Conservation (phyloP, 2,888 invertebrate genomes). For the Acleris cristana region DNA sequence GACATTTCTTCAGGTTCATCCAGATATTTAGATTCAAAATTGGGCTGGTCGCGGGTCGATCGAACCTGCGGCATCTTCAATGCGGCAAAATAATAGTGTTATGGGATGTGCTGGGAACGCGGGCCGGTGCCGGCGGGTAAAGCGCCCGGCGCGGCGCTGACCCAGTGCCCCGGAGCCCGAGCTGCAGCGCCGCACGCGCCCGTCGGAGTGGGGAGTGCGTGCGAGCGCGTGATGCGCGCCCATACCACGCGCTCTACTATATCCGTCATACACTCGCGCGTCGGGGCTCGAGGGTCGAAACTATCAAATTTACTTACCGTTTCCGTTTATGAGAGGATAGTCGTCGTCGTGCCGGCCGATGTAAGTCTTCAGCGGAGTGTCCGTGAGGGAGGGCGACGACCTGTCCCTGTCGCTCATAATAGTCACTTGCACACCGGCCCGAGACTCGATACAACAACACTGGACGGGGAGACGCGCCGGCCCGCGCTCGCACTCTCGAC, state of each 20-base stretch:
- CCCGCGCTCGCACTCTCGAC: constrained; percentile 69
- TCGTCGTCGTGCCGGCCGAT: constrained; percentile 92
- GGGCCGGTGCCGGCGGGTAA: constrained; percentile 31
- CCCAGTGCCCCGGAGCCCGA: constrained; percentile 48
- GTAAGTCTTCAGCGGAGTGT: constrained; percentile 94
- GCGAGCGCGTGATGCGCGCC: constrained; percentile 52
- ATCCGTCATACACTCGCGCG: constrained; percentile 31
- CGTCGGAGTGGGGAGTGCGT: constrained; percentile 46
- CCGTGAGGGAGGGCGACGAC: constrained; percentile 94
- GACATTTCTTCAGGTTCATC: constrained; percentile 3
- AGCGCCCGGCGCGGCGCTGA: constrained; percentile 42
- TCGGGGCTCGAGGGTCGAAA: constrained; percentile 36
- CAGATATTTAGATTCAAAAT: constrained; percentile 49
- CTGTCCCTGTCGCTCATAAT: constrained; percentile 96
- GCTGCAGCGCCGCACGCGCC: constrained; percentile 44
- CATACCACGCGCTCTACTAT: constrained; percentile 39
- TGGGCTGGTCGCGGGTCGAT: constrained; percentile 68
- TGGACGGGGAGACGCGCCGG: constrained; percentile 72
- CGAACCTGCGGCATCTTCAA: constrained; percentile 67
- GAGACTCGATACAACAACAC: constrained; percentile 53
- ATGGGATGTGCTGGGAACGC: constrained; percentile 47
- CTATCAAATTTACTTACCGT: constrained; percentile 80
- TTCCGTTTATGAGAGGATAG: constrained; percentile 91
- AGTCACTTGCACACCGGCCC: constrained; percentile 71
- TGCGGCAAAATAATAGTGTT: constrained; percentile 69